Percentiles rank a stretch among this genome's conserved stretches.
These are phyloP conservation scores for Lycopodina hypogea DNA, from an alignment of 37 sponge, comb jelly and placozoan genomes.

Conservation along the genomic window DNA sequence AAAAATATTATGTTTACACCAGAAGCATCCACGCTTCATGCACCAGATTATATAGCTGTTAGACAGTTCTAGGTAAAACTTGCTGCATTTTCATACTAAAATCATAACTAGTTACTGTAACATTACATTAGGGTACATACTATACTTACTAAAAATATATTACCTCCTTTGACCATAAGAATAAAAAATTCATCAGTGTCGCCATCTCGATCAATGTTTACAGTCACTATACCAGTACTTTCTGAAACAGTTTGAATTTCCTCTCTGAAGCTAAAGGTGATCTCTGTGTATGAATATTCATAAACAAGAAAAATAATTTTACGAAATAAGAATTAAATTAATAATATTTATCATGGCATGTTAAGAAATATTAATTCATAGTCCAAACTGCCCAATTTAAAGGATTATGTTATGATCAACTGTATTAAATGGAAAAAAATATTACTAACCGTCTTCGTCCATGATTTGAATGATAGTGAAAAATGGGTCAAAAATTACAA, in stretches of 20 bases:
- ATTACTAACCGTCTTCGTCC: constrained; percentile 12
- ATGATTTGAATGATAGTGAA: not conserved
- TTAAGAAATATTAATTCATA: too few relatives aligned
- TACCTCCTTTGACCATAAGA: constrained; percentile 20
- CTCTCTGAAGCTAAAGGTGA: constrained; percentile 21
- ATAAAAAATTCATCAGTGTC: not conserved
- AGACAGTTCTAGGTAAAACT: too few relatives aligned
- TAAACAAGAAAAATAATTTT: not conserved
- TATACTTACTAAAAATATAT: too few relatives aligned
- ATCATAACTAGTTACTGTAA: too few relatives aligned
- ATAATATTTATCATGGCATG: too few relatives aligned
- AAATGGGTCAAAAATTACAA: not conserved
- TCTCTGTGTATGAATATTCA: not conserved
- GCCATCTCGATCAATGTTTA: constrained; percentile 8
- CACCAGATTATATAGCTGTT: too few relatives aligned
- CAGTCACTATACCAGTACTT: not conserved
- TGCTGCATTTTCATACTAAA: too few relatives aligned
- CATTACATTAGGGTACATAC: too few relatives aligned
- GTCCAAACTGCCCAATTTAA: too few relatives aligned
- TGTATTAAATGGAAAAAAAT: not conserved
- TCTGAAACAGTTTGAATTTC: constrained; percentile 9
- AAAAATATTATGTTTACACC: too few relatives aligned
- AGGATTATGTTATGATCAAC: too few relatives aligned
- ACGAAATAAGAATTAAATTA: not conserved
- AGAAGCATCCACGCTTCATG: too few relatives aligned